Conservation (phyloP, 2,888 invertebrate species). For the Mylabris sibirica region DNA sequence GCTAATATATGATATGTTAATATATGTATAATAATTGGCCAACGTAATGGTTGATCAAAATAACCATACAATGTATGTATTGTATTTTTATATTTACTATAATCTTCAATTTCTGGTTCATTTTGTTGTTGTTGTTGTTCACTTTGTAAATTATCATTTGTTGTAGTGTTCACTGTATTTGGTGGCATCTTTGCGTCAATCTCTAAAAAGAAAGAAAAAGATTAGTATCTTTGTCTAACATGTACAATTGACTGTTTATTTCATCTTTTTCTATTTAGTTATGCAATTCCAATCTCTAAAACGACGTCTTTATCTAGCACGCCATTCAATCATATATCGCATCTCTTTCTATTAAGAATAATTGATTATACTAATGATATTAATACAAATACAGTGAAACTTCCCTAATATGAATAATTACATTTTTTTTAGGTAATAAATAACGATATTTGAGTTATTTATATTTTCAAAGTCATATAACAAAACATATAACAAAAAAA, state of each 20-base stretch:
- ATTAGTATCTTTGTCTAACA: neutral
- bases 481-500: no score
- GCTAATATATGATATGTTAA: neutral
- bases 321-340: no score
- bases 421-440: no score
- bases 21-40: neutral
- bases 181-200: neutral
- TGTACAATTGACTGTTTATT: neutral
- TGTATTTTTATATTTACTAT: constrained; percentile 1
- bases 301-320: no score
- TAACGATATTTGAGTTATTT: no score
- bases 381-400: no score
- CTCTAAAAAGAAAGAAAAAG: neutral
- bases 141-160: neutral
- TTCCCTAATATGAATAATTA: no score
- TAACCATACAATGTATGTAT: constrained; percentile 11
- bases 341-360: no score
- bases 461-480: no score
- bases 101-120: neutral
- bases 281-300: neutral
- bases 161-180: neutral
- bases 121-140: neutral
- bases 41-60: constrained; percentile 3
- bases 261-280: neutral
- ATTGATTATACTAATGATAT: no score